Conservation (phyloP, 2,797 vertebrate genomes). For the Trichosurus vulpecula region DNA sequence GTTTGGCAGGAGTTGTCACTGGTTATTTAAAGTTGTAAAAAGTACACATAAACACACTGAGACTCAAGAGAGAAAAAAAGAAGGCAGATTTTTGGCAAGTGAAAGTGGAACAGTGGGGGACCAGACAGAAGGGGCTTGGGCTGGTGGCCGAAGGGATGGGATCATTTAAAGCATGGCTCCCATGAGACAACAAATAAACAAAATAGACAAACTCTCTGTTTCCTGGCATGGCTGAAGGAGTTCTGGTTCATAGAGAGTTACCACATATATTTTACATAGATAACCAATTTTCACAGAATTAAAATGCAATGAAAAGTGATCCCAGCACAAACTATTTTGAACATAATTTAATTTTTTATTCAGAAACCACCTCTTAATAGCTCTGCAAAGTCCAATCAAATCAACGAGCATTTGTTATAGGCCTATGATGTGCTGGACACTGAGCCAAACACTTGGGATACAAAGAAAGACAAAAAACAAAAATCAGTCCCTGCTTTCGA, state of each 20-base stretch:
- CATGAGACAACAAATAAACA: background rate
- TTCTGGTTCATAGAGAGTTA: background rate
- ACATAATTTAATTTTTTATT: background rate
- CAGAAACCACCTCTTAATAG: background rate
- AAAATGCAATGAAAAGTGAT: background rate
- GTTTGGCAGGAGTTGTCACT: background rate
- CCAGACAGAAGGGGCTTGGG: background rate
- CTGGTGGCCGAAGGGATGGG: background rate
- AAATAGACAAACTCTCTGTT: background rate
- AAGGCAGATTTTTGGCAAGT: constrained; percentile 25
- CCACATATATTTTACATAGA: background rate
- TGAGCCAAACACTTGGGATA: background rate
- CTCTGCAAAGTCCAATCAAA: background rate
- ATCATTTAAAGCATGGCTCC: background rate
- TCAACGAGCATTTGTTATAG: background rate
- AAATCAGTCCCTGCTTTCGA: background rate
- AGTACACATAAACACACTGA: background rate
- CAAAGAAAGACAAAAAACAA: background rate
- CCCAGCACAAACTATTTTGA: background rate
- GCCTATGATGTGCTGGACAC: background rate
- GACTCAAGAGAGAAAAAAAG: constrained; percentile 18
- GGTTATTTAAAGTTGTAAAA: constrained; percentile 10
- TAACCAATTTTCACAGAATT: background rate
- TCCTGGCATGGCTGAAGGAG: background rate
- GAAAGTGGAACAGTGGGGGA: background rate